Evolutionary conservation across 2,888 invertebrate genomes (phyloP), one percentile per base, ranked within the genome.

Genomic region (Caradrina kadenii): DNA sequence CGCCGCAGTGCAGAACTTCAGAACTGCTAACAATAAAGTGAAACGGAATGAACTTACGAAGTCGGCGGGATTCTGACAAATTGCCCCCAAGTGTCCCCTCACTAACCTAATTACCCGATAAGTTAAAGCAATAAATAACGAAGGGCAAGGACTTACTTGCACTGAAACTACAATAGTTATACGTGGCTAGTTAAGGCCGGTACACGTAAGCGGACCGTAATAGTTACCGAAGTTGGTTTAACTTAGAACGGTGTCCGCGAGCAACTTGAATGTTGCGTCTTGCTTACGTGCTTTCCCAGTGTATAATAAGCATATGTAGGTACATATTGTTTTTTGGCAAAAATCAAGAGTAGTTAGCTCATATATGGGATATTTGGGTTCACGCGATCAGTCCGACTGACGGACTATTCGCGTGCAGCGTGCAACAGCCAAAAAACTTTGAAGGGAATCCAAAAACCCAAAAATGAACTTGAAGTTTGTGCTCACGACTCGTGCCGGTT

Each of bases 51-150:
- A 85, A 88, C 84, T 81, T 81, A 71, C 71, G 50, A 73, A 83
- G 86, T 88, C 86, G 73, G 79, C 81, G 82, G 85, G 88, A 89
- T 89, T 89, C 87, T 90, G 91, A 92, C 90, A 92, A 93, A 94
- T 93, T 90, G 88, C 86, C 88, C 92, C 92, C 91, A 85, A 91
- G 91, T 89, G 91, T 88, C 90, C 86, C 85, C 83, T 81, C 86
- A 83, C 87, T 91, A 93, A 93, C 91, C 90, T 91, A 92, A 94
- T 93, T 93, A 93, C 89, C 80, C 82, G 88, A 90, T 91, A 91
- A 93, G 90, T 93, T 90, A 83, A 82, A 86, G 89, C 90, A 89
- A 91, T 93, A 92, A 92, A 92, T 91, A 89, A 84, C 75, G 71
- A 73, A 84, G 84, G 83, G 77, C 64, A 66, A 71, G 66, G 72